Evolutionary conservation across 1,140 invertebrate species (phyloP), one percentile per base, ranked within the genome.

Genomic region (Gryllus bimaculatus): DNA sequence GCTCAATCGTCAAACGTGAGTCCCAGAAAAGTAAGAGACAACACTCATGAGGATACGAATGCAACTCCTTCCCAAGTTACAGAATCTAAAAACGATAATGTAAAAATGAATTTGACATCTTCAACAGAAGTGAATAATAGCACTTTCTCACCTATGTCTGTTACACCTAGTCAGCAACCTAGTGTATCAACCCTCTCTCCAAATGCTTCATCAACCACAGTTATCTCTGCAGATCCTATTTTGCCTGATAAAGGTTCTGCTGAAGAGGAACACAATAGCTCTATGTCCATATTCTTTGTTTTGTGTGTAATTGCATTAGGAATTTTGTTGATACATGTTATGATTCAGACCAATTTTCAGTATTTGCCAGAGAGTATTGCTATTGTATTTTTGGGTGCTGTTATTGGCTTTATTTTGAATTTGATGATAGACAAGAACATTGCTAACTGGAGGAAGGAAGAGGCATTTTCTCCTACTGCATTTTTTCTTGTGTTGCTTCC

Each of bases 401-500:
- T 96, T 0, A 97, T 98, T 84, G 97, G 97, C 8, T 88, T 98
- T 80, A 90, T 96, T 48, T 91, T 98, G 78, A 97, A 97, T 85
- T 86, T 98, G 8, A 92, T 98, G 89, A 96, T 94, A 0, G 92
- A 96, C 80, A 91, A 94, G 83, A 94, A 97, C 85, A 93, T 96
- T 82, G 94, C 94, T 73, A 96, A 97, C 85, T 97, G 95, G 95
- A 91, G 93, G 84, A 97, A 96, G 87, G 96, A 98, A 86, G 97
- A 99, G 87, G 95, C 96, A 0, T 98, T 99, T 83, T 96, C 96
- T 15, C 97, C 97, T 0, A 99, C 96, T 76, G 95, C 96, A 12
- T 99, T 99, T 85, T 99, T 99, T 83, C 88, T 99, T 75, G 94
- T 99, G 1, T 88, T 99, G 0, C 85, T 99, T n/a, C 98, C 98